Evolutionary conservation across 1,140 invertebrate species (phyloP), one percentile per base, ranked within the genome.

Genomic region (Pogonomyrmex californicus): DNA sequence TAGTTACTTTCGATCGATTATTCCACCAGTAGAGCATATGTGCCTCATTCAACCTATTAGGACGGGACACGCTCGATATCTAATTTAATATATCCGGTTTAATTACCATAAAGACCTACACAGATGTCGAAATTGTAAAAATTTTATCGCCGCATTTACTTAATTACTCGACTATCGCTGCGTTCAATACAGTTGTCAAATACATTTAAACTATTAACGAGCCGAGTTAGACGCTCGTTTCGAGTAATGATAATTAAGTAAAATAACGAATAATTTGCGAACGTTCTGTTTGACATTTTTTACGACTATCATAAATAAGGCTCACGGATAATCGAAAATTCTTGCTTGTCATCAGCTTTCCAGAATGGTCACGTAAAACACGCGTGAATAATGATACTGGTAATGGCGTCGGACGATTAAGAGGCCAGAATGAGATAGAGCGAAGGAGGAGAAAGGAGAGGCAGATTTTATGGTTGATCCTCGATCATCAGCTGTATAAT

Each of bases 351-450:
- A 68, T 82, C 79, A 49, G 51, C 79, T 82, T 82, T 82, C 54
- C 66, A 73, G 79, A 38, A 82, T 73, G 79, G 51, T 82, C 79
- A 38, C 66, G 79, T 82, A 73, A 71, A 82, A 82, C 66, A 73
- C 79, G 79, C 79, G 79, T 82, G 79, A 82, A 82, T 82, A 82
- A 82, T 82, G 79, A 82, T 82, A 82, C 79, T 47, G 66, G 79
- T 82, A 82, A 82, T 82, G 66, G 70, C 66, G 65, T 82, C 49
- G 51, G 51, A 17, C 79, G 79, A 82, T 82, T 86, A 86, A 86
- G 82, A 65, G 73, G 86, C 23, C 73, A 33, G 54, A 54, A 58
- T 23, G 41, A 54, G 33, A 30, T 9, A 87, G 86, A 58, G 14
- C 44, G 47, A 60, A 68, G 63, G 47, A 58, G 44, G 66, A 36